Evolutionary conservation across 23 tunicate species (phyloP).

Genomic region (Botrylloides violaceus): DNA sequence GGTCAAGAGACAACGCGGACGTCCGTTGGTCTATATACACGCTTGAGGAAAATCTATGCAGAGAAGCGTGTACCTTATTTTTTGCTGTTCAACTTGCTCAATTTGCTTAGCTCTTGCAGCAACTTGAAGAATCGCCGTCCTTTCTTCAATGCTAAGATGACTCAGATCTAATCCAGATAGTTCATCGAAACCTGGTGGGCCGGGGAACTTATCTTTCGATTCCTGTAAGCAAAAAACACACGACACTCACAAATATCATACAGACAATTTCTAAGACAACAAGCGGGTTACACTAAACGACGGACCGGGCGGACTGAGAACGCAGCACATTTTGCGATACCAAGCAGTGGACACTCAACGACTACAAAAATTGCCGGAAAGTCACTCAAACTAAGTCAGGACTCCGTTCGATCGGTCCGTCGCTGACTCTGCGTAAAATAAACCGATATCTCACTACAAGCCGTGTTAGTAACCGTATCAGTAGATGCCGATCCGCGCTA

Average conservation of each 20-base stretch:
- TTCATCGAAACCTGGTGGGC: constrained; percentile 53
- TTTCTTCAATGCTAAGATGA: constrained; percentile 75
- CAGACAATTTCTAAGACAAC: no score
- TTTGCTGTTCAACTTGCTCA: constrained; percentile 38
- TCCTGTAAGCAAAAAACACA: constrained; percentile 7
- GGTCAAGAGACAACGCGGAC: no score
- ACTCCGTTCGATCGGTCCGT: no score
- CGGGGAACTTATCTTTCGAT: constrained; percentile 28
- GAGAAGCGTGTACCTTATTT: constrained; percentile 6
- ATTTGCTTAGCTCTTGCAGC: constrained; percentile 88
- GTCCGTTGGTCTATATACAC: not conserved
- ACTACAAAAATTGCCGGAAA: no score
- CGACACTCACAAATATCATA: no score
- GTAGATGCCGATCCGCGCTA: no score
- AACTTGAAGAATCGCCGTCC: constrained; percentile 68
- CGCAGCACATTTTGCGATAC: not conserved
- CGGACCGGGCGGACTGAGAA: not conserved
- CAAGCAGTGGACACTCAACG: not conserved
- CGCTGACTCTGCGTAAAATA: no score
- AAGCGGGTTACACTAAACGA: not conserved
- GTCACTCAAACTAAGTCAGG: no score
- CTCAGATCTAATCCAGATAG: constrained; percentile 70
- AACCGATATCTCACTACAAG: no score
- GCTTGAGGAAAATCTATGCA: not conserved
- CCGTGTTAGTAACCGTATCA: no score